These are phyloP conservation scores for Paguma larvata DNA, from an alignment of 2,797 vertebrate species.

Conservation along the genomic window DNA sequence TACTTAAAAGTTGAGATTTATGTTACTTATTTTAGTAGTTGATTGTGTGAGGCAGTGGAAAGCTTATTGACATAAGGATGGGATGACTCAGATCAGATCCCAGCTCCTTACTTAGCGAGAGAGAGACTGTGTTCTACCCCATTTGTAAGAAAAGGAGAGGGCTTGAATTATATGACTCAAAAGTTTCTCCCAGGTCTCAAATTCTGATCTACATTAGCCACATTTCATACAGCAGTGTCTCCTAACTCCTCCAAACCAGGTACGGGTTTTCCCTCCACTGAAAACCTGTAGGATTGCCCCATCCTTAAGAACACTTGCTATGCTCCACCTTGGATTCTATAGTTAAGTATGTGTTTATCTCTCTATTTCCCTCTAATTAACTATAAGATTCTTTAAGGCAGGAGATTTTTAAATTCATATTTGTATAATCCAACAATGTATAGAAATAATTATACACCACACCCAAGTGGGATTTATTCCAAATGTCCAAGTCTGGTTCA, in stretches of 20 bases:
- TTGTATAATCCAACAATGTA: neutral
- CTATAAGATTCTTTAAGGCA: neutral
- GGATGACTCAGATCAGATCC: neutral
- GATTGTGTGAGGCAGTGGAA: constrained; percentile 13
- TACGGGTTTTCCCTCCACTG: neutral
- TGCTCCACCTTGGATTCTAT: neutral
- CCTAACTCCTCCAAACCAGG: neutral
- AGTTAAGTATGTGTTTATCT: neutral
- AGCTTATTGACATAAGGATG: neutral
- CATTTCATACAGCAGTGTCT: neutral
- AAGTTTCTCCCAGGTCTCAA: neutral
- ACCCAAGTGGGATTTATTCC: neutral
- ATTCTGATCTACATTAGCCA: neutral
- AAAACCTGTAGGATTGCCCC: neutral
- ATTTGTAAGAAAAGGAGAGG: neutral
- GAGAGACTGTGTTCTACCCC: neutral
- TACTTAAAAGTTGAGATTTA: constrained; percentile 73
- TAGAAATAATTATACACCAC: neutral
- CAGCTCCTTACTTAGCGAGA: neutral
- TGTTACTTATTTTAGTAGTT: constrained; percentile 44
- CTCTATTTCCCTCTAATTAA: neutral
- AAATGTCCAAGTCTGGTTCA: neutral
- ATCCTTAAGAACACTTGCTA: neutral
- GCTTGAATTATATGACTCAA: neutral
- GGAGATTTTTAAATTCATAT: neutral